Evolutionary conservation across 2,113 vertebrate genomes (phyloP).

Genomic region (Trichomycterus rosablanca): DNA sequence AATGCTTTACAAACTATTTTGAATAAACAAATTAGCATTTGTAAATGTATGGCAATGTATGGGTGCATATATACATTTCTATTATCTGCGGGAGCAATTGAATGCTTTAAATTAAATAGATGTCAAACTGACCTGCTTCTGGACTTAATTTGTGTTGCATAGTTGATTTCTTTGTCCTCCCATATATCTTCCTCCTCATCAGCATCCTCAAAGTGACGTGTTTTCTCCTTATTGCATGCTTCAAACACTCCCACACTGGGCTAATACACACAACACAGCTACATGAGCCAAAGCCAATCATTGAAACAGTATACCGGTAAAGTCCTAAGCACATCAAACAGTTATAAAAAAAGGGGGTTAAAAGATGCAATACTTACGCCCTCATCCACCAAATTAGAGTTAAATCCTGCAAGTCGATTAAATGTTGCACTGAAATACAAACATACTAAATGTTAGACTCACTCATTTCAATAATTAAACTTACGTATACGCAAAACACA

Average conservation of each 20-base stretch:
- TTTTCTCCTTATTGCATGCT: slow-evolving; percentile 84
- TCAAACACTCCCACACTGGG: slow-evolving; percentile 85
- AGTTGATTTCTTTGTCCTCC: slow-evolving; percentile 90
- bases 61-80: too few relatives aligned
- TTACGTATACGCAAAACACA: too few relatives aligned
- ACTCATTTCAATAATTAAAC: too few relatives aligned
- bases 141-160: slow-evolving; percentile 79
- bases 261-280: slow-evolving; percentile 54
- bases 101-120: too few relatives aligned
- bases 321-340: too few relatives aligned
- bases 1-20: too few relatives aligned
- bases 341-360: too few relatives aligned
- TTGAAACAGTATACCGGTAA: too few relatives aligned
- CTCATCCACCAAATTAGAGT: slow-evolving; percentile 84
- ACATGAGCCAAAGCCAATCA: too few relatives aligned
- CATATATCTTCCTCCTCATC: slow-evolving; percentile 95
- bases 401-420: slow-evolving; percentile 89
- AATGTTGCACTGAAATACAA: slow-evolving; percentile 79
- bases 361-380: slow-evolving; percentile 26
- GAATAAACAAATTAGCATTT: too few relatives aligned
- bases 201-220: slow-evolving; percentile 85
- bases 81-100: too few relatives aligned
- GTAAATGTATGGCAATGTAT: too few relatives aligned
- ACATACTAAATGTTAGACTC: slow-evolving; percentile 15
- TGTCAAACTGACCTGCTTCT: slow-evolving; percentile 75